Evolutionary conservation across 1,140 invertebrate species (phyloP).

Genomic region (Sitobion miscanthi): DNA sequence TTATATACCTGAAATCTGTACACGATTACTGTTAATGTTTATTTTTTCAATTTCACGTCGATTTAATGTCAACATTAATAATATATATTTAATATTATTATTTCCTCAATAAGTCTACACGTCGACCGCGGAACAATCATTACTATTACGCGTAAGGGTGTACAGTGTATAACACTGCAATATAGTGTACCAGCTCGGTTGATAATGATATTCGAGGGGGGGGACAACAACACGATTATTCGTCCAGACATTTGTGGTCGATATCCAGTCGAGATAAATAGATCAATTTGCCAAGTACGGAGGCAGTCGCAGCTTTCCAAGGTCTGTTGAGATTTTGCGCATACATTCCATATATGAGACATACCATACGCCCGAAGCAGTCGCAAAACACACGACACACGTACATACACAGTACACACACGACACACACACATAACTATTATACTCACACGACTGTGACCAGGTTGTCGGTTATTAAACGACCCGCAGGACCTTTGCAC

Average conservation of each 20-base stretch:
- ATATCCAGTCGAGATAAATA: conserved; percentile 19
- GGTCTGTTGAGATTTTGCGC: conserved; percentile 7
- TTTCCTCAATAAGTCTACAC: no score
- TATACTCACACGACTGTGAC: not conserved
- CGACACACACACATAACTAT: not conserved
- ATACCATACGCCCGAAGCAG: not conserved
- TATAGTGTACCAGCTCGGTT: not conserved
- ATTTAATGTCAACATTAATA: not conserved
- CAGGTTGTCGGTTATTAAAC: not conserved
- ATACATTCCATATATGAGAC: not conserved
- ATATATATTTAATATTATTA: not conserved
- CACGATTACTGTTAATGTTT: not conserved
- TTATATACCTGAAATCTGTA: not conserved
- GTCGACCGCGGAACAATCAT: not conserved
- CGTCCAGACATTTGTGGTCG: not conserved
- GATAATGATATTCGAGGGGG: not conserved
- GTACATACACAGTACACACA: not conserved
- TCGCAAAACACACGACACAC: not conserved
- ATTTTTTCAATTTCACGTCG: not conserved
- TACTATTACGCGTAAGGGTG: not conserved
- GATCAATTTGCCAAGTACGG: conserved; percentile 26
- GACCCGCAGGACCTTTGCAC: not conserved
- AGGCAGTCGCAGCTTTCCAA: not conserved
- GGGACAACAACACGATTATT: not conserved
- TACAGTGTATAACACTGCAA: not conserved